phyloP scores from a whole-genome alignment of 2,797 vertebrate genomes.

The Anguilla pacifica region DNA sequence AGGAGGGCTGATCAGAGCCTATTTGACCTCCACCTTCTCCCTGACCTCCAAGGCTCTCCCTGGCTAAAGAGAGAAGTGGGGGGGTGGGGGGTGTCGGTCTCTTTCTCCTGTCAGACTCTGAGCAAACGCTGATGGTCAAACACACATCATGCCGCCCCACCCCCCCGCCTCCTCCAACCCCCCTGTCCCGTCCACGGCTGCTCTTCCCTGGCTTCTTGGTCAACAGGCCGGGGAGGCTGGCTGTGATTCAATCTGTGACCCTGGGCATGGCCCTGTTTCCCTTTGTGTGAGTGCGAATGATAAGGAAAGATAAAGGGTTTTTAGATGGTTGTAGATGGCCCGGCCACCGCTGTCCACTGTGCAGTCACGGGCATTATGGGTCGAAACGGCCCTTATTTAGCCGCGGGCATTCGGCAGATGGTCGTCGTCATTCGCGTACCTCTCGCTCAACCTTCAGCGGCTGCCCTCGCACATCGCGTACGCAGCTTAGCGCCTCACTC shows the following conservation, averaged over 20 bases:
- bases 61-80: slow-evolving; percentile 60
- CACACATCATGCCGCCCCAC: slow-evolving; percentile 49
- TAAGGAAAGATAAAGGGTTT: not conserved
- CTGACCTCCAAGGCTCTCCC: slow-evolving; percentile 75
- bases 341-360: not conserved
- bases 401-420: not conserved
- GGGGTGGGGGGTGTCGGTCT: too few species aligned
- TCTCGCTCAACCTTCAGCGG: not conserved
- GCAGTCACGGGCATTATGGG: not conserved
- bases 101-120: slow-evolving; percentile 64
- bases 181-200: not conserved
- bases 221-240: not conserved
- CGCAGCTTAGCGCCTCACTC: not conserved
- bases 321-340: not conserved
- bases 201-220: not conserved
- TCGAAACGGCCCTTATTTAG: not conserved
- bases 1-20: slow-evolving; percentile 65
- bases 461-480: not conserved
- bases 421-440: not conserved
- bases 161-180: not conserved
- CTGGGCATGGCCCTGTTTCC: not conserved
- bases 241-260: not conserved
- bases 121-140: slow-evolving; percentile 76
- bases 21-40: slow-evolving; percentile 83
- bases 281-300: not conserved